Evolutionary conservation across 2,113 vertebrate species (phyloP).

Genomic region (Hemiprocne comata): DNA sequence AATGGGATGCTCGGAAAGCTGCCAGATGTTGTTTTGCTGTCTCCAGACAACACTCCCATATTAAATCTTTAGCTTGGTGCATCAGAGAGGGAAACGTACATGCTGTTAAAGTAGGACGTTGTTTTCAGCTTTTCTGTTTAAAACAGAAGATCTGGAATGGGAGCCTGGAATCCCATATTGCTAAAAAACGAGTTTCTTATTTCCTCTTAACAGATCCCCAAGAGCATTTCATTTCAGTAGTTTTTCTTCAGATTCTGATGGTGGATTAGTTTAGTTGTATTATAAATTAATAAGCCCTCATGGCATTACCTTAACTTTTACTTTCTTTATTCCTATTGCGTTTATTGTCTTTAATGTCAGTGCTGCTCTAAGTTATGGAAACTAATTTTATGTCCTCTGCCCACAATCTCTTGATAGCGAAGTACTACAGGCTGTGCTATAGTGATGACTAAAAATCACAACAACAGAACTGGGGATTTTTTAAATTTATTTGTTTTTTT

Average conservation of each 20-base stretch:
- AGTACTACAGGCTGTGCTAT: neutral
- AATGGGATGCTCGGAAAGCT: neutral
- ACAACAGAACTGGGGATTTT: neutral
- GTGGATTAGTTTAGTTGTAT: slow-evolving; percentile 10
- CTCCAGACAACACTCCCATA: neutral
- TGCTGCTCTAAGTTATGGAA: neutral
- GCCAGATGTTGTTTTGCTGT: slow-evolving; percentile 42
- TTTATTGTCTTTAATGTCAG: neutral
- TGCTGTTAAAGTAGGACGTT: neutral
- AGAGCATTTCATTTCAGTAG: slow-evolving; percentile 3
- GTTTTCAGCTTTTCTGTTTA: slow-evolving; percentile 25
- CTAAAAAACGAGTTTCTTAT: neutral
- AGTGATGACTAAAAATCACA: neutral
- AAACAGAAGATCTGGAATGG: neutral
- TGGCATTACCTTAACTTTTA: neutral
- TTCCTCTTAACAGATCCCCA: neutral
- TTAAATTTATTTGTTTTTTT: neutral
- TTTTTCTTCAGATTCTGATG: slow-evolving; percentile 18
- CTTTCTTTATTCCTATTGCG: slow-evolving; percentile 6
- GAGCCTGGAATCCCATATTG: neutral
- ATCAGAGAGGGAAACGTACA: neutral
- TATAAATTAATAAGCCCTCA: neutral
- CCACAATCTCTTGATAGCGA: neutral
- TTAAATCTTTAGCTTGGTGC: slow-evolving; percentile 1
- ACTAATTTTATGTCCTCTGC: neutral